phyloP scores from a whole-genome alignment of 2,888 invertebrate species.

The Melitaea athalia region DNA sequence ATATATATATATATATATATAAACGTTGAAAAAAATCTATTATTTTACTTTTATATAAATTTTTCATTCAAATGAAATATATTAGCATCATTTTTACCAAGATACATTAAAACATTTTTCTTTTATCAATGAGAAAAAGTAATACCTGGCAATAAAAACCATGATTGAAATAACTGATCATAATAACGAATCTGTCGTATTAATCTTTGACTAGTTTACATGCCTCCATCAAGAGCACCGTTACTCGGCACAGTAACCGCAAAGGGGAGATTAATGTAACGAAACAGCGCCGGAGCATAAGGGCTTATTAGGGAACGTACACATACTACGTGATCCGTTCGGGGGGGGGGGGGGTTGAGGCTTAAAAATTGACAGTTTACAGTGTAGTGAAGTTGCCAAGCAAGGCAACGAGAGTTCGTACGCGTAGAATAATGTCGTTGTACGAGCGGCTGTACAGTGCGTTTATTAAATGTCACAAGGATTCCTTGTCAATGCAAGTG shows the following conservation, averaged over 20 bases:
- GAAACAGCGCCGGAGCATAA: slow-evolving; percentile 58
- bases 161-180: neutral
- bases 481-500: too few species aligned
- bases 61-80: neutral
- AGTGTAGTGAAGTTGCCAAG: too few species aligned
- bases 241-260: slow-evolving; percentile 79
- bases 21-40: neutral
- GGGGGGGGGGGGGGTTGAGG: too few species aligned
- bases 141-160: neutral
- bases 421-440: too few species aligned
- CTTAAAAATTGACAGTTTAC: too few species aligned
- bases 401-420: too few species aligned
- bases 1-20: too few species aligned
- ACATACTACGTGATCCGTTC: too few species aligned
- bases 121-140: too few species aligned
- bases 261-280: slow-evolving; percentile 75
- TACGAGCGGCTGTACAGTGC: too few species aligned
- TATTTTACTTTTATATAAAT: neutral
- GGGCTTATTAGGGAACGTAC: slow-evolving; percentile 40
- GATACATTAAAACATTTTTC: neutral
- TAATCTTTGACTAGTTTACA: slow-evolving; percentile 68
- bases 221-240: slow-evolving; percentile 74
- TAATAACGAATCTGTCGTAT: slow-evolving; percentile 30
- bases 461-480: too few species aligned
- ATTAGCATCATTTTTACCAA: neutral